Evolutionary conservation across 1,140 invertebrate species (phyloP).

Genomic region (Solen grandis): DNA sequence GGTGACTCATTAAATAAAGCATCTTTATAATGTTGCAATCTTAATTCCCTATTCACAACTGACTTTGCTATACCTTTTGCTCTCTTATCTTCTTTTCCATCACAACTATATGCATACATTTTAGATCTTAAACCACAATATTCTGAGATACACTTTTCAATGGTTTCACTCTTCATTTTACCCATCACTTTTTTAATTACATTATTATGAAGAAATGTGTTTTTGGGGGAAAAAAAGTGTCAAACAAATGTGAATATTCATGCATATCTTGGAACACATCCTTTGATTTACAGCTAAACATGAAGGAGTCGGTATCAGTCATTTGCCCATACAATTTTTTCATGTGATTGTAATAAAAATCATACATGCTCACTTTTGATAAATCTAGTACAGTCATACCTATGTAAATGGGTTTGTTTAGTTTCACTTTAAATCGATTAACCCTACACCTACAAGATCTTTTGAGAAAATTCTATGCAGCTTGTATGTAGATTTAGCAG

Average conservation of each 20-base stretch:
- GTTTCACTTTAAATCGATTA: constrained; percentile 32
- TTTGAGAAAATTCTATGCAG: constrained; percentile 39
- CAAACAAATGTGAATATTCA: constrained; percentile 54
- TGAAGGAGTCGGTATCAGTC: constrained; percentile 81
- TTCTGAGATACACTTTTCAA: constrained; percentile 61
- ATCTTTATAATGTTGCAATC: not conserved
- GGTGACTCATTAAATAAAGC: not conserved
- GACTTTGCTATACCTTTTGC: constrained; percentile 39
- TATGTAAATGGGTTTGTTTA: constrained; percentile 51
- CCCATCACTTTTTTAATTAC: constrained; percentile 82
- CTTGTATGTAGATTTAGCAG: not conserved
- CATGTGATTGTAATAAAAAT: constrained; percentile 74
- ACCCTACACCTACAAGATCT: constrained; percentile 53
- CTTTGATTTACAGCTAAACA: constrained; percentile 77
- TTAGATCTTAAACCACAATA: constrained; percentile 41
- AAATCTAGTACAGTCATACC: constrained; percentile 45
- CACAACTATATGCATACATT: constrained; percentile 43
- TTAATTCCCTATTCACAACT: constrained; percentile 5
- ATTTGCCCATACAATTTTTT: constrained; percentile 72
- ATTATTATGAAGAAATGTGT: constrained; percentile 56
- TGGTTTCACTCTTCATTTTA: constrained; percentile 82
- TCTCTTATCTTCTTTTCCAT: constrained; percentile 29
- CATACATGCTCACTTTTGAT: constrained; percentile 67
- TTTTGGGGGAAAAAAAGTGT: constrained; percentile 63
- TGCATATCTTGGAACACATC: constrained; percentile 80